phyloP scores from a whole-genome alignment of 64 coral and sea anemone genomes.

The Dendronephthya gigantea region DNA sequence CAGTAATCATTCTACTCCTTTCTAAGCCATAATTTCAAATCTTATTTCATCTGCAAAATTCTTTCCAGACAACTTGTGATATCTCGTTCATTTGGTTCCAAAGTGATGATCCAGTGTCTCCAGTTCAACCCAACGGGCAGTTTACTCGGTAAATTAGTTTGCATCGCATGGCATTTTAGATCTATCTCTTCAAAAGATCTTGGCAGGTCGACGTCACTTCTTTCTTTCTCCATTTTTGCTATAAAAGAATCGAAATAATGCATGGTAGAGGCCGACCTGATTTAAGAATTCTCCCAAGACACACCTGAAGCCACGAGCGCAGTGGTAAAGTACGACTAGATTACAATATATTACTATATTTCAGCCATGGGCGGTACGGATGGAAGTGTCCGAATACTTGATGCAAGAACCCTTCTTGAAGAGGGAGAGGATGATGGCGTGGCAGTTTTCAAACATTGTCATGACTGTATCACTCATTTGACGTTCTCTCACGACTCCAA shows the following conservation, averaged over 20 bases:
- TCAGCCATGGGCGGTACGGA: slow-evolving; percentile 78
- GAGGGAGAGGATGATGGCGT: slow-evolving; percentile 71
- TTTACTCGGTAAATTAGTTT: slow-evolving; percentile 55
- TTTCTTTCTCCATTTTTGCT: no score
- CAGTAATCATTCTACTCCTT: no score
- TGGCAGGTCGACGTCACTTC: no score
- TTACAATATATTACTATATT: background rate
- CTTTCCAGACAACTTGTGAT: slow-evolving; percentile 56
- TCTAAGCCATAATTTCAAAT: no score
- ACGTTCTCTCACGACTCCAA: slow-evolving; percentile 85
- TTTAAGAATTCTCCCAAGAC: no score
- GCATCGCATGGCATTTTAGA: background rate
- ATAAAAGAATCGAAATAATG: no score
- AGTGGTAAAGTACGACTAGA: no score
- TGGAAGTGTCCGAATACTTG: slow-evolving; percentile 72
- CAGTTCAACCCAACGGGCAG: slow-evolving; percentile 70
- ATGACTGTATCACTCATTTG: slow-evolving; percentile 78
- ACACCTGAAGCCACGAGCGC: no score
- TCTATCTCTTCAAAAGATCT: background rate
- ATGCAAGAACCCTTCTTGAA: slow-evolving; percentile 65
- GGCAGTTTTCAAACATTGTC: slow-evolving; percentile 81
- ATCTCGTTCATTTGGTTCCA: slow-evolving; percentile 65
- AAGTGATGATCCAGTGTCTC: slow-evolving; percentile 75
- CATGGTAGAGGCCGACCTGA: no score
- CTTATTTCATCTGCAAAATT: no score